Conservation (phyloP, 1,140 invertebrate genomes). For the Lysiphlebus fabarum region DNA sequence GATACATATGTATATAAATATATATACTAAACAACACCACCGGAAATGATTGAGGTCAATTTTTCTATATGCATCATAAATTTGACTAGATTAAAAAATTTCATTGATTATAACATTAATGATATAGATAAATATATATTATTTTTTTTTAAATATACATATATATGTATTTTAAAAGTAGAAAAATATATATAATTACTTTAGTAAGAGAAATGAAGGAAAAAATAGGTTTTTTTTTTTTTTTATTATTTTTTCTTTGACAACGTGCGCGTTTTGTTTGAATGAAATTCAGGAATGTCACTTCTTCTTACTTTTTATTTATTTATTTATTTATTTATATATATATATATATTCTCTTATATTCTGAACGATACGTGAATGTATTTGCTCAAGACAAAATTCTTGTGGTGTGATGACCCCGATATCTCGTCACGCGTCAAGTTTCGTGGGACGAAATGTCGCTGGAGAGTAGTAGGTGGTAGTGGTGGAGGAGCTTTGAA, state of each 20-base stretch:
- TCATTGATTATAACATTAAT: no score
- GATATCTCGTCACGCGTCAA: constrained; percentile 24
- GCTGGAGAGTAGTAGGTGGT: background rate
- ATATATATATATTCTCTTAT: no score
- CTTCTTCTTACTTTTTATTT: constrained; percentile 9
- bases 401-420: constrained; percentile 22
- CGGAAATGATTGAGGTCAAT: constrained; percentile 19
- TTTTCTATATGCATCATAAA: constrained; percentile 3
- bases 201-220: no score
- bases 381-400: constrained; percentile 21
- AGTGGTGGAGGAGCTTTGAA: constrained; percentile 27
- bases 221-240: constrained; percentile 1
- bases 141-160: no score
- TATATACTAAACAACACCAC: background rate
- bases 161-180: no score
- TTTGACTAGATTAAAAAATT: constrained; percentile 32
- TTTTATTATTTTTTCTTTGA: background rate
- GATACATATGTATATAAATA: constrained; percentile 1
- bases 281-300: constrained; percentile 11
- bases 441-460: constrained; percentile 29
- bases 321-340: no score
- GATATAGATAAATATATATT: no score
- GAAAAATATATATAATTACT: no score
- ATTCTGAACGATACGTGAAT: constrained; percentile 6
- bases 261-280: constrained; percentile 27